Conservation (phyloP, 2,888 invertebrate genomes). For the Lasioglossum calceatum region DNA sequence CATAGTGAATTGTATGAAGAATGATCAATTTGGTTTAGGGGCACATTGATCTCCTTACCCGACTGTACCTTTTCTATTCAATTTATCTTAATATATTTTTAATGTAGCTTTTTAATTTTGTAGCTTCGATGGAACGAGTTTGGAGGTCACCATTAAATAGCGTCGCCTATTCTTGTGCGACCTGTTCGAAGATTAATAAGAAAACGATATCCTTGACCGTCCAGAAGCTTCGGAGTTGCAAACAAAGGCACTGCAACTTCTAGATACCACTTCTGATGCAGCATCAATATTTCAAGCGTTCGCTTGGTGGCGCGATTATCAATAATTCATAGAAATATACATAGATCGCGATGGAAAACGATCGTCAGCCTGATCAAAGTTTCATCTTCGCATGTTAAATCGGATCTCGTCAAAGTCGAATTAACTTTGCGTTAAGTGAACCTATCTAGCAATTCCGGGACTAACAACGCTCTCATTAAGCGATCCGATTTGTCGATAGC, state of each 20-base stretch:
- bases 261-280: background rate
- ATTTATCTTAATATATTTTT: background rate
- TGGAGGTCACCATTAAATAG: background rate
- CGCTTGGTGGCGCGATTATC: background rate
- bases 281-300: slow-evolving; percentile 14
- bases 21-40: no score
- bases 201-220: slow-evolving; percentile 26
- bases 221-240: background rate
- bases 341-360: slow-evolving; percentile 1
- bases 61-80: no score
- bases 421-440: slow-evolving; percentile 21
- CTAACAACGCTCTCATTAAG: slow-evolving; percentile 37
- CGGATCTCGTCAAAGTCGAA: slow-evolving; percentile 5
- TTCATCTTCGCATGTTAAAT: slow-evolving; percentile 24
- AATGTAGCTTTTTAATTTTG: background rate
- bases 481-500: slow-evolving; percentile 36
- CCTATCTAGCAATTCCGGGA: slow-evolving; percentile 31
- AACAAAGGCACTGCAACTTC: slow-evolving; percentile 21
- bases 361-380: background rate
- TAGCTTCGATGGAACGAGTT: background rate
- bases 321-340: slow-evolving; percentile 20
- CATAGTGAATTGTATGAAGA: no score
- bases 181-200: slow-evolving; percentile 22
- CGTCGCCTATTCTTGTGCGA: background rate
- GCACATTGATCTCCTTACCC: no score